Base-by-base conservation (phyloP, 2,888 invertebrate species). In the Listrodromus nycthemerus region DNA sequence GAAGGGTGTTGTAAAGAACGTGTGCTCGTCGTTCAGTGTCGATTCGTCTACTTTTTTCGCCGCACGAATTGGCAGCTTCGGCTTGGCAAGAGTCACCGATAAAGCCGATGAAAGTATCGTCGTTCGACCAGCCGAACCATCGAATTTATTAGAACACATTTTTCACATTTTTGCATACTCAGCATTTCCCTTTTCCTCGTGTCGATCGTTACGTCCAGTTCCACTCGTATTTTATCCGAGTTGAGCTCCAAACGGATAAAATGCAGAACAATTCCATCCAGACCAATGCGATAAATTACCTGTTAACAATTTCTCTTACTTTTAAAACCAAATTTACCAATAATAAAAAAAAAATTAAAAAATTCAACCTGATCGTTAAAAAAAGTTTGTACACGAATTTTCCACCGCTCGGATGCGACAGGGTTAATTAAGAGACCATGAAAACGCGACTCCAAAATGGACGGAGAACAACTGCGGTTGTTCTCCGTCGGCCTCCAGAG, bases 401-500 rank as follows among this genome's bases (percentile, higher is more conserved):
- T 10, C 1, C 21, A 52, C 7, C 52, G 52, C 19, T 21, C 21
- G 8, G 3, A 21, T 19, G n/a, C 52, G 10, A 52, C 19, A 10
- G 52, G 21, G 19, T 30, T 67, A 45, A 27, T 33, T 41, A 13
- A 30, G 10, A 27, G n/a, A 27, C 5, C 16, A n/a, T 67, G n/a
- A 21, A 71, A 19, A 65, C 37, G 76, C 67, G 24, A 48, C 8
- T 55, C 16, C 3, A 10, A 41, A 21, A 50, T 30, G 16, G 50
- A 55, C 21, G 4, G 0, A 19, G 37, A 41, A 41, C 41, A 52
- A 52, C 19, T 21, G 0, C 66, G 77, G 89, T 85, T 90, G 87
- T 87, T 86, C 86, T 87, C 88, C 19, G 73, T 71, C 87, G 90
- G 90, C 88, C 89, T 88, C 90, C 87, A 88, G 85, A 86, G 88